phyloP scores from a whole-genome alignment of 1,140 invertebrate genomes.

The Heliothis virescens region DNA sequence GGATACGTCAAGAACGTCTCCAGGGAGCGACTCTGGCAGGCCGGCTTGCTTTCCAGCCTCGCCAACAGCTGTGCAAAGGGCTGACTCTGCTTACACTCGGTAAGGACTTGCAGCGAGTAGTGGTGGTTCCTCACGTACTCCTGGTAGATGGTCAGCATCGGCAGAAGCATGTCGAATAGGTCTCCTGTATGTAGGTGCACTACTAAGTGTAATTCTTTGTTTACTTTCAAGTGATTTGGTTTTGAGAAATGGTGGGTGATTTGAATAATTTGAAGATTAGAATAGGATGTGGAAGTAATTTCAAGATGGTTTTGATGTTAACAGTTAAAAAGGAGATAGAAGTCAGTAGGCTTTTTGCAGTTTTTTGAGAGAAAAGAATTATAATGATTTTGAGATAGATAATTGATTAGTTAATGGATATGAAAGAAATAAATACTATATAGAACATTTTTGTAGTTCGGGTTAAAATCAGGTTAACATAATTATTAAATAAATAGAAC shows the following conservation, averaged over 20 bases:
- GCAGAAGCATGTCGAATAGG: conserved; percentile 97
- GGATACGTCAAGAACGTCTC: conserved; percentile 97
- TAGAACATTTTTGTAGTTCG: too few relatives aligned
- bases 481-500: too few relatives aligned
- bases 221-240: background rate
- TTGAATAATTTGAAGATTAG: background rate
- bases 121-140: conserved; percentile 98
- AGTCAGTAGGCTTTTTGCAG: too few relatives aligned
- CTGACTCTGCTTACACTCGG: conserved; percentile 96
- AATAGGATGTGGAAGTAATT: background rate
- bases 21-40: conserved; percentile 93
- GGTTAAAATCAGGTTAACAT: too few relatives aligned
- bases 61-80: conserved; percentile 94
- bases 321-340: too few relatives aligned
- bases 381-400: too few relatives aligned
- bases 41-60: conserved; percentile 94
- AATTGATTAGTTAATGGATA: too few relatives aligned
- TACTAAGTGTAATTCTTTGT: conserved; percentile 47
- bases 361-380: too few relatives aligned
- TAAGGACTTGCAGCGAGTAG: conserved; percentile 97
- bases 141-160: conserved; percentile 97
- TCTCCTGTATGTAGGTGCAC: conserved; percentile 89
- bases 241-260: background rate
- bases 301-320: background rate
- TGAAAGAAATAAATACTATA: too few relatives aligned